Percentiles rank a stretch among this genome's conserved stretches.
Evolutionary conservation across 2,797 vertebrate species (phyloP).

Genomic region (Ceyx erithaca): DNA sequence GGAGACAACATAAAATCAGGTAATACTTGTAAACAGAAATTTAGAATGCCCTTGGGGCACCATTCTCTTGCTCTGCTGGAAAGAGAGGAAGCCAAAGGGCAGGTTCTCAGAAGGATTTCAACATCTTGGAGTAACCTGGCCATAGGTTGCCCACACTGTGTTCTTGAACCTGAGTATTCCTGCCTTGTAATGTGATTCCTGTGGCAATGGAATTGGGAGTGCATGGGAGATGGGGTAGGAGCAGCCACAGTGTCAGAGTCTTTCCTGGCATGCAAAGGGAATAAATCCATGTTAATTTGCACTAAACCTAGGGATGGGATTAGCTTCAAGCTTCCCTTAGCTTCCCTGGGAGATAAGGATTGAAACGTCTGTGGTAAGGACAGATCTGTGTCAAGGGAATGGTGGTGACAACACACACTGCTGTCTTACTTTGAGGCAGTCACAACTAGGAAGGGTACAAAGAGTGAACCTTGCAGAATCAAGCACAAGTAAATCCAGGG

Average conservation of each 20-base stretch:
- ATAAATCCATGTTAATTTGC: neutral
- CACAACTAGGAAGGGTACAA: neutral
- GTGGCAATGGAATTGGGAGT: neutral
- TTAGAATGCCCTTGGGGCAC: neutral
- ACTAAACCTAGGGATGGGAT: neutral
- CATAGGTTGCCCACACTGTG: rapidly evolving
- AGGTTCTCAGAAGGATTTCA: neutral
- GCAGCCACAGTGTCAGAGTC: rapidly evolving
- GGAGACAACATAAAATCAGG: neutral
- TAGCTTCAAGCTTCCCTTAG: neutral
- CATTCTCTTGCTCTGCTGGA: neutral
- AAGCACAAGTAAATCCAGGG: neutral
- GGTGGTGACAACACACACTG: neutral
- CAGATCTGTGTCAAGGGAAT: rapidly evolving
- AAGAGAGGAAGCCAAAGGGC: neutral
- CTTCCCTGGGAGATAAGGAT: neutral
- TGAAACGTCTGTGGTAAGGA: neutral
- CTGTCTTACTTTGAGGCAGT: neutral
- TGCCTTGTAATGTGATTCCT: neutral
- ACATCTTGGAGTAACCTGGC: neutral
- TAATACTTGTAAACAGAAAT: too few species aligned
- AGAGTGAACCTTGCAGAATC: neutral
- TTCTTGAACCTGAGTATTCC: neutral
- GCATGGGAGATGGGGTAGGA: neutral
- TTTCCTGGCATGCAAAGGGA: neutral